phyloP scores from a whole-genome alignment of 2,113 vertebrate genomes.

The Vireo altiloquus region DNA sequence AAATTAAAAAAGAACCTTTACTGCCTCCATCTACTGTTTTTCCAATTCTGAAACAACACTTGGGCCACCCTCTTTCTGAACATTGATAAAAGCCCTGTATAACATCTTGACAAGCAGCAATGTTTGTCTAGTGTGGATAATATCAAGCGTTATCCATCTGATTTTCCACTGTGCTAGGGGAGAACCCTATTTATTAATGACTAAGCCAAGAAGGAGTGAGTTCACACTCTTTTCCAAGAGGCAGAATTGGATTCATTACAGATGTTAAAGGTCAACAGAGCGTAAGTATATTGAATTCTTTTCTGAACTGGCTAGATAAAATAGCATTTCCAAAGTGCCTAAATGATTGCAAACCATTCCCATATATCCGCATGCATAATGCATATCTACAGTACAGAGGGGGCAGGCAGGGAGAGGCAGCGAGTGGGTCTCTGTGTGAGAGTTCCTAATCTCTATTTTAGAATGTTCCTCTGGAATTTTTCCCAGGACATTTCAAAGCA shows the following conservation, averaged over 20 bases:
- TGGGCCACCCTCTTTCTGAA: not conserved
- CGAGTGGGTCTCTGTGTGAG: not conserved
- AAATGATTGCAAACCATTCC: slow-evolving; percentile 31
- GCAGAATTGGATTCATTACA: slow-evolving; percentile 51
- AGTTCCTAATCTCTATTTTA: slow-evolving; percentile 45
- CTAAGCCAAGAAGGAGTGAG: slow-evolving; percentile 13
- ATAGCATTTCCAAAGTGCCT: slow-evolving; percentile 35
- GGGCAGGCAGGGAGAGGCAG: not conserved
- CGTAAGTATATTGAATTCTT: slow-evolving; percentile 30
- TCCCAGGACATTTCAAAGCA: slow-evolving; percentile 56
- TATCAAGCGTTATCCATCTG: slow-evolving; percentile 19
- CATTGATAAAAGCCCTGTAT: not conserved
- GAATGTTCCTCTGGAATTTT: slow-evolving; percentile 47
- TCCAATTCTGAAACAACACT: not conserved
- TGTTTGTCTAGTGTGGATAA: not conserved
- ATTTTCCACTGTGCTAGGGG: slow-evolving; percentile 29
- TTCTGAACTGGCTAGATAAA: slow-evolving; percentile 39
- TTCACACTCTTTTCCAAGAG: slow-evolving; percentile 47
- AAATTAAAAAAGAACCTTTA: not conserved
- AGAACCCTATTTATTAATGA: slow-evolving; percentile 45
- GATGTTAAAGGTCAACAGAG: slow-evolving; percentile 35
- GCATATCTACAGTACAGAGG: not conserved
- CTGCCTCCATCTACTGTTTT: not conserved
- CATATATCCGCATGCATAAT: not conserved
- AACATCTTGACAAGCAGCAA: slow-evolving; percentile 31